Conservation (phyloP, 2,888 invertebrate genomes). For the Scelioninae gen. 1 region DNA sequence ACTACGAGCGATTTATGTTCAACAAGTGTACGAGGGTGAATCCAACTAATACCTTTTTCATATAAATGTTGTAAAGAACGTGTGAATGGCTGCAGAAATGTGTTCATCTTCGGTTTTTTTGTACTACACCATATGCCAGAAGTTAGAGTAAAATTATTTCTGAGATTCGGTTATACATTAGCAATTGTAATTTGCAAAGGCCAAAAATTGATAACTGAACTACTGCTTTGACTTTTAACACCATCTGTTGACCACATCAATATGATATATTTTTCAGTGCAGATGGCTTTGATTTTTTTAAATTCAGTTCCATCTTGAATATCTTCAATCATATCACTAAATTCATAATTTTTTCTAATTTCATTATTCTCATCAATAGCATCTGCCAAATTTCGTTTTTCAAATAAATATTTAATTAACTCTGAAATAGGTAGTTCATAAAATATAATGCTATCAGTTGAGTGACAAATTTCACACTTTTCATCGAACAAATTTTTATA, state of each 20-base stretch:
- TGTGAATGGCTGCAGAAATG: constrained; percentile 13
- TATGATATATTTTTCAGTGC: constrained; percentile 12
- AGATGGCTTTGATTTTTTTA: constrained; percentile 4
- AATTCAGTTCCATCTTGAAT: constrained; percentile 36
- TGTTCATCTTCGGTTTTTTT: constrained; percentile 11
- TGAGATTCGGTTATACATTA: constrained; percentile 15
- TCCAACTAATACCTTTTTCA: constrained; percentile 31
- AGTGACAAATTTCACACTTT: neutral
- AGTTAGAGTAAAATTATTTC: constrained; percentile 24
- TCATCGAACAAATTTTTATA: constrained; percentile 15
- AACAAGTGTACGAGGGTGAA: constrained; percentile 16
- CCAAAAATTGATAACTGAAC: constrained; percentile 19
- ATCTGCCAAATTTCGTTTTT: constrained; percentile 28
- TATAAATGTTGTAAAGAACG: constrained; percentile 8
- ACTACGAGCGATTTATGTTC: constrained; percentile 21
- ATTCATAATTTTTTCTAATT: neutral
- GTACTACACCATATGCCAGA: constrained; percentile 13
- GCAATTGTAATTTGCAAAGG: constrained; percentile 22
- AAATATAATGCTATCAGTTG: constrained; percentile 4
- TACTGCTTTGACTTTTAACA: constrained; percentile 1
- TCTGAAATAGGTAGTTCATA: constrained; percentile 29
- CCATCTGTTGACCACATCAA: constrained; percentile 44
- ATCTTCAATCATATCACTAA: constrained; percentile 10
- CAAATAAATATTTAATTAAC: constrained; percentile 26
- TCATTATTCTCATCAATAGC: constrained; percentile 25